Percentiles rank a stretch among this genome's conserved stretches.
These are phyloP conservation scores for Gopherus evgoodei DNA, from an alignment of 2,113 vertebrate genomes.

Conservation along the genomic window DNA sequence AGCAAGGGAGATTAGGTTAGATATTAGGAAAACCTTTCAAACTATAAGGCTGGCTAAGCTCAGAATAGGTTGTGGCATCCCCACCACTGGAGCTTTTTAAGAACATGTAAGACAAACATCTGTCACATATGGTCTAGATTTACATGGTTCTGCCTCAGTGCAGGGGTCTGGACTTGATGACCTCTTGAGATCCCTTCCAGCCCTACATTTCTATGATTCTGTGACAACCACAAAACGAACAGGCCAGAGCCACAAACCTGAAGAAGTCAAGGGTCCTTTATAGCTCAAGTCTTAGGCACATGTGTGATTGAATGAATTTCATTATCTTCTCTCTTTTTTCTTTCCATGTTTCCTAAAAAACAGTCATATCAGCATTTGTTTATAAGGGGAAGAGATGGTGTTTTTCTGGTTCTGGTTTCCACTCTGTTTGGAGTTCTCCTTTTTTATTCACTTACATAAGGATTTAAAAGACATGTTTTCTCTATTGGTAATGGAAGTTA, in stretches of 20 bases:
- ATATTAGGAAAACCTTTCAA: neutral
- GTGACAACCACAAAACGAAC: neutral
- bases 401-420: conserved; percentile 25
- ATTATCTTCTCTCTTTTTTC: too few species aligned
- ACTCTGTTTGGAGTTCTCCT: neutral
- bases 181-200: neutral
- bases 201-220: too few species aligned
- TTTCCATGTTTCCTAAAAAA: neutral
- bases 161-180: too few species aligned
- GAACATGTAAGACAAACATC: too few species aligned
- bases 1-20: neutral
- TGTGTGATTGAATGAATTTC: too few species aligned
- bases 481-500: conserved; percentile 6
- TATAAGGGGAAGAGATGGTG: conserved; percentile 55
- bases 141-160: neutral
- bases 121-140: too few species aligned
- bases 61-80: too few species aligned
- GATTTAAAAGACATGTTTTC: conserved; percentile 23
- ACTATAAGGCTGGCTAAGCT: neutral
- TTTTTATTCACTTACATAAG: too few species aligned
- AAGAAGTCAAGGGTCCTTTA: neutral
- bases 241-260: neutral
- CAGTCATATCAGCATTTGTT: neutral
- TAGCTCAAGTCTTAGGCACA: neutral
- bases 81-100: too few species aligned